These are phyloP conservation scores for Cosmopolites sordidus DNA, from an alignment of 2,888 invertebrate genomes.

Conservation along the genomic window DNA sequence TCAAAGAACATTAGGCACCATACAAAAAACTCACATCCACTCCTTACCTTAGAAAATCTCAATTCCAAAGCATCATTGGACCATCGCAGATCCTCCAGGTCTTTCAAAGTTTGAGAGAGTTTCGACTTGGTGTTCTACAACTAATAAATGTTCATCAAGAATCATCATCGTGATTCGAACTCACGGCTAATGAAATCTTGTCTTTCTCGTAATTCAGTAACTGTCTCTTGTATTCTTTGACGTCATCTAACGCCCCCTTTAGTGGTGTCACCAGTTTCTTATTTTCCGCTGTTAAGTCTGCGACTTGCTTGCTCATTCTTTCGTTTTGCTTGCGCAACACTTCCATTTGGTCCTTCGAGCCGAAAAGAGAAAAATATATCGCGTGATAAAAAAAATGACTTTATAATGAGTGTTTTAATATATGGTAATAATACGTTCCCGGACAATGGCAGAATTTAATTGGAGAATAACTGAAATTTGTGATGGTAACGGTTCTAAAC, in stretches of 20 bases:
- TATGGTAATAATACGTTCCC: too few relatives aligned
- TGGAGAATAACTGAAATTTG: too few relatives aligned
- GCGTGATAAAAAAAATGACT: too few relatives aligned
- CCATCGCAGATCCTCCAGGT: slow-evolving; percentile 60
- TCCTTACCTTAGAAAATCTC: slow-evolving; percentile 65
- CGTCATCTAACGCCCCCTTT: slow-evolving; percentile 65
- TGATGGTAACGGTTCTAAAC: too few relatives aligned
- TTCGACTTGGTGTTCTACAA: slow-evolving; percentile 56
- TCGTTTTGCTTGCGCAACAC: slow-evolving; percentile 73
- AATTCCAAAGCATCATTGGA: slow-evolving; percentile 68
- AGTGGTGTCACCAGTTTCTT: slow-evolving; percentile 70
- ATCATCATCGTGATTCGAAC: background rate
- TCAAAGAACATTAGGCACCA: background rate
- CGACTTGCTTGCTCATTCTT: slow-evolving; percentile 64
- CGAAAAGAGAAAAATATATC: too few relatives aligned
- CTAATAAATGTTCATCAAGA: slow-evolving; percentile 4
- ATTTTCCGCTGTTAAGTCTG: slow-evolving; percentile 68
- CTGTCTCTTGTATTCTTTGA: slow-evolving; percentile 68
- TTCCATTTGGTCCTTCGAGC: slow-evolving; percentile 67
- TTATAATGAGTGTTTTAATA: too few relatives aligned
- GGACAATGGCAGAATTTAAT: too few relatives aligned
- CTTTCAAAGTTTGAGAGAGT: slow-evolving; percentile 49
- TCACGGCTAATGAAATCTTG: slow-evolving; percentile 55
- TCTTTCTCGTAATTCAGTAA: slow-evolving; percentile 83
- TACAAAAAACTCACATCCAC: background rate